Evolutionary conservation across 2,888 invertebrate genomes (phyloP), one percentile per base, ranked within the genome.

Genomic region (Fissipunctia ypsillon): DNA sequence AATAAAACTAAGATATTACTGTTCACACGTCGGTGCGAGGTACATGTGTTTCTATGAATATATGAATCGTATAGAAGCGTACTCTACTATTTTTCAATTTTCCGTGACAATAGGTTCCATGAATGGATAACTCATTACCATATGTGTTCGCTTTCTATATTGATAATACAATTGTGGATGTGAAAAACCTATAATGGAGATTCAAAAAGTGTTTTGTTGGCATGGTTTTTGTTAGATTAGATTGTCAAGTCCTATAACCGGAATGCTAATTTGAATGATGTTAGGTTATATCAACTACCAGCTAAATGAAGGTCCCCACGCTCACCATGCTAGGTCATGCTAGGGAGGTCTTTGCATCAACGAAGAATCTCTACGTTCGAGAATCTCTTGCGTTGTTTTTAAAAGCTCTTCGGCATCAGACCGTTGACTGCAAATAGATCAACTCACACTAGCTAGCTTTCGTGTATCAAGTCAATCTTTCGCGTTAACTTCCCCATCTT

Each of bases 21-120:
- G 83, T 81, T 84, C 86, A 82, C 85, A 86, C 84, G 66, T 77
- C 61, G 61, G 54, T 56, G 74, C 7, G 63, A 73, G 65, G 63
- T 85, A 83, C 91, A 88, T 88, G 83, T 90, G 91, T 90, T 90
- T 90, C 92, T 92, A 95, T 95, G 95, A 95, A 94, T 95, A 95
- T 86, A 95, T 95, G 95, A 95, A 94, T 94, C 82, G 84, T 86
- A 89, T 92, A 93, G 91, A 90, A 76, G 73, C 75, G 66, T 90
- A 90, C 89, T 88, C 87, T 90, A 93, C 91, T 94, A 94, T 94
- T 94, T 95, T 95, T 95, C 94, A 95, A 95, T 95, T 95, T 95
- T 95, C 95, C 93, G 91, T 91, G 89, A 95, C 94, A 95, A 94
- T 94, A 93, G 93, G 83, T 90, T 81, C 84, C 88, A 71, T 90